Evolutionary conservation across 2,113 vertebrate species (phyloP).

Genomic region (Syngnathus floridae): DNA sequence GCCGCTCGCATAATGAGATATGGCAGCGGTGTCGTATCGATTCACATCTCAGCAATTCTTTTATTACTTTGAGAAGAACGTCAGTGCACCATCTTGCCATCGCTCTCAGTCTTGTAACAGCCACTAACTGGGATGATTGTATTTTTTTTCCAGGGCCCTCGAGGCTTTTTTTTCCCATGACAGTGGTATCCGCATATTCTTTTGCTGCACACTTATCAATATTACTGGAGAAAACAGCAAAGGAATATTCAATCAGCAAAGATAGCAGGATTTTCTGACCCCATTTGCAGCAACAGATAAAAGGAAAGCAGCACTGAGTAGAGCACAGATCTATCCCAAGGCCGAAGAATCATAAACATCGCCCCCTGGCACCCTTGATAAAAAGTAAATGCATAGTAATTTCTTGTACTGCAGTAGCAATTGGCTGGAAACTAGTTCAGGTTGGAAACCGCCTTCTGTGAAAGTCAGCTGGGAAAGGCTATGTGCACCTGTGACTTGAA

Average conservation of each 20-base stretch:
- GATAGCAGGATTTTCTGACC: not conserved
- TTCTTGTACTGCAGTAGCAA: not conserved
- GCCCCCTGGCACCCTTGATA: not conserved
- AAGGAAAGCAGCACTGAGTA: not conserved
- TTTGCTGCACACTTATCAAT: not conserved
- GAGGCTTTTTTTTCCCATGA: not conserved
- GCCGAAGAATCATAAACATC: not conserved
- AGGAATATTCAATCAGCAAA: conserved; percentile 3
- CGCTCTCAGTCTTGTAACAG: not conserved
- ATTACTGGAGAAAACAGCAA: not conserved
- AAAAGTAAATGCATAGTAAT: not conserved
- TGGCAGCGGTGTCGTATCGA: conserved; percentile 25
- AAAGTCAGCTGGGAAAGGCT: no score
- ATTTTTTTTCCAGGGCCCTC: not conserved
- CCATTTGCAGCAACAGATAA: not conserved
- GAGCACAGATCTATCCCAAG: not conserved
- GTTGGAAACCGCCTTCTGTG: not conserved
- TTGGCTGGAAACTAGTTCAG: not conserved
- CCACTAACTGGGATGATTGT: conserved; percentile 17
- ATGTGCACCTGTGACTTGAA: no score
- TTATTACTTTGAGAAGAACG: conserved; percentile 20
- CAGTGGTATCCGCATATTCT: not conserved
- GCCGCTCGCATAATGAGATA: conserved; percentile 27
- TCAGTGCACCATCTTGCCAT: not conserved
- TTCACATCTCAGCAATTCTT: conserved; percentile 15